Base-by-base conservation (phyloP, 2,888 invertebrate genomes). In the Drepana falcataria region DNA sequence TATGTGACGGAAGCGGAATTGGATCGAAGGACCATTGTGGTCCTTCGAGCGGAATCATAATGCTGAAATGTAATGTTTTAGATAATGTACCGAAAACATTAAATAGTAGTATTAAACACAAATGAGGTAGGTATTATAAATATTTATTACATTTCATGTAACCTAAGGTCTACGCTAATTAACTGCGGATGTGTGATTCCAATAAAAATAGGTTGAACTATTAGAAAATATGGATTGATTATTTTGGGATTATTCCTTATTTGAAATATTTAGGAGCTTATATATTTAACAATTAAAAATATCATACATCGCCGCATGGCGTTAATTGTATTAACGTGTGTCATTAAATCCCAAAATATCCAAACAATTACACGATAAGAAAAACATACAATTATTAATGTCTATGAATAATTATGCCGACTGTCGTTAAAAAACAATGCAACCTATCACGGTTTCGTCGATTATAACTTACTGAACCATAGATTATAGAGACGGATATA, bases 111-210 rank as follows among this genome's bases (percentile, higher is more conserved):
- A 35, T 35, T 48, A 5, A 47, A 51, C 49, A 47, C 69, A 71
- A 63, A 68, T 63, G 61, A 59, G 53, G 57, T 58, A 60, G 59
- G 54, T 64, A 62, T 63, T 65, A 68, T 66, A 69, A 71, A 68
- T 68, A 66, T 68, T 68, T 71, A 71, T 72, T 71, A 60, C 61
- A 66, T 55, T 61, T 69, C n/a, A n/a, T n/a, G n/a, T n/a, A 59
- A 60, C 61, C 66, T 66, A 68, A 56, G 55, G 55, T 63, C 71
- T 68, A 67, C 59, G 59, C 66, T 65, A 67, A 63, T 66, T 63
- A 66, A 61, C 59, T 59, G 59, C 58, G 60, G 53, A 62, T 57
- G 60, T 68, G 64, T 61, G 59, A 55, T 57, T 54, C 63, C 57
- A 57, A 60, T 57, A 59, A 63, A 58, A 63, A 61, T 69, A 48